These are phyloP conservation scores for Leptopilina boulardi DNA, from an alignment of 1,140 invertebrate species.

Conservation along the genomic window DNA sequence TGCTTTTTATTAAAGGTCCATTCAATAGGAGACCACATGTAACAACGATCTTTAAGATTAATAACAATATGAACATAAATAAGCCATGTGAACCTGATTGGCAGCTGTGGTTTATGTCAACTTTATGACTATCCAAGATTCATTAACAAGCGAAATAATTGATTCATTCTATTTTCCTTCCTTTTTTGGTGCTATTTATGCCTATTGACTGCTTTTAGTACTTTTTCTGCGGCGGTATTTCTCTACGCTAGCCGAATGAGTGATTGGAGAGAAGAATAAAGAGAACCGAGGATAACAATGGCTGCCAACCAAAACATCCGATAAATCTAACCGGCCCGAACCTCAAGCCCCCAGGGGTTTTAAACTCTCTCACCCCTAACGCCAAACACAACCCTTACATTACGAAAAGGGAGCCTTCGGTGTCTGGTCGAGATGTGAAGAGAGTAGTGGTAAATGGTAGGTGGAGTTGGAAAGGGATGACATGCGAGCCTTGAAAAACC, in stretches of 20 bases:
- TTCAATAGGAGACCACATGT: neutral
- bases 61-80: neutral
- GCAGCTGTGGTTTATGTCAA: neutral
- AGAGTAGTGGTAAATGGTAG: slow-evolving; percentile 54
- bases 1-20: slow-evolving; percentile 4
- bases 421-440: slow-evolving; percentile 39
- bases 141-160: neutral
- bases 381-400: slow-evolving; percentile 74
- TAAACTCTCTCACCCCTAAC: slow-evolving; percentile 72
- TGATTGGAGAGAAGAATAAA: slow-evolving; percentile 39
- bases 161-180: neutral
- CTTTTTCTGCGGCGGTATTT: slow-evolving; percentile 4
- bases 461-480: slow-evolving; percentile 57
- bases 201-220: neutral
- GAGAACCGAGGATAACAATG: slow-evolving; percentile 68
- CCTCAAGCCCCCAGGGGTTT: slow-evolving; percentile 75
- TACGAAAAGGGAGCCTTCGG: slow-evolving; percentile 68
- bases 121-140: neutral
- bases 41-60: neutral
- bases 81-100: neutral
- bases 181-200: neutral
- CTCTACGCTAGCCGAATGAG: slow-evolving; percentile 37
- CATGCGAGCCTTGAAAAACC: slow-evolving; percentile 70
- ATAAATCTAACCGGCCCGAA: slow-evolving; percentile 76
- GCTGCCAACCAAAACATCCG: slow-evolving; percentile 77